These are phyloP conservation scores for mouse (Mus musculus) DNA, from an alignment of 2,113 vertebrate genomes.

Conservation along the genomic window GRCm39 chr16:40631001-40631500, in stretches of 20 bases:
- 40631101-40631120: constrained; percentile 67
- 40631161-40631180: constrained; percentile 52
- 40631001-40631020: background rate
- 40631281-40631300: background rate
- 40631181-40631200: constrained; percentile 57
- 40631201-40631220: constrained; percentile 44
- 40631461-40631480: background rate
- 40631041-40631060: constrained; percentile 57
- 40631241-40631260: constrained; percentile 55
- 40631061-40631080: constrained; percentile 68
- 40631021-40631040: constrained; percentile 2
- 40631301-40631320: background rate
- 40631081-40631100: constrained; percentile 46
- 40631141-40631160: constrained; percentile 65
- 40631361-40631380: background rate
- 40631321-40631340: background rate
- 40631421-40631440: constrained; percentile 36
- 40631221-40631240: background rate
- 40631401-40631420: constrained; percentile 32
- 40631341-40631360: constrained; percentile 32
- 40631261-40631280: background rate
- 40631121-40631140: constrained; percentile 56
- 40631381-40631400: constrained; percentile 58
- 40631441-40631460: constrained; percentile 26
- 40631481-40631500: background rate